Evolutionary conservation across 2,888 invertebrate genomes (phyloP).

Genomic region (Atrina japonica): DNA sequence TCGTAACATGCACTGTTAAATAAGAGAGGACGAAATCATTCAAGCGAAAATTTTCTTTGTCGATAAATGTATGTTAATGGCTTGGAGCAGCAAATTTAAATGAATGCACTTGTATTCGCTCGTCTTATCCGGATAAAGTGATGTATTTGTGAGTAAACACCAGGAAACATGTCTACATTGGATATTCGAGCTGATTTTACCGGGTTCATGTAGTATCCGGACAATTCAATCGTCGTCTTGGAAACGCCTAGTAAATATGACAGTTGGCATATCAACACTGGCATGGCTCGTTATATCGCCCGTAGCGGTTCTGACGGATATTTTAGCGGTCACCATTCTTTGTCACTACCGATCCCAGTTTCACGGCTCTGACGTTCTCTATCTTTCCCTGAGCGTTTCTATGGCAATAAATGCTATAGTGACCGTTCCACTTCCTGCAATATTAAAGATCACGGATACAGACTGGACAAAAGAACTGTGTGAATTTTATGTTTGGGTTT

Average conservation of each 20-base stretch:
- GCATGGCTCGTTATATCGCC: slow-evolving; percentile 67
- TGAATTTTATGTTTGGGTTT: slow-evolving; percentile 60
- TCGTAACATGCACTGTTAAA: no score
- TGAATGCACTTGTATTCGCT: no score
- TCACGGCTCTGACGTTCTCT: slow-evolving; percentile 69
- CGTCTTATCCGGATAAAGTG: no score
- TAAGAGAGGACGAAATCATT: no score
- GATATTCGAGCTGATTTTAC: no score
- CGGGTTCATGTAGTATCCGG: no score
- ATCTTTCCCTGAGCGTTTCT: slow-evolving; percentile 61
- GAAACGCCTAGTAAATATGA: slow-evolving; percentile 42
- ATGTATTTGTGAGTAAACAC: no score
- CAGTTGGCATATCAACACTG: slow-evolving; percentile 53
- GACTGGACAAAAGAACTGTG: slow-evolving; percentile 57
- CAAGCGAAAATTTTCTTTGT: no score
- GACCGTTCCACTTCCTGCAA: slow-evolving; percentile 62
- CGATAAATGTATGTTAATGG: no score
- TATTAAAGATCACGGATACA: slow-evolving; percentile 47
- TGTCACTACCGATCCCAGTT: slow-evolving; percentile 65
- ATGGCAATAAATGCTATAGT: slow-evolving; percentile 62
- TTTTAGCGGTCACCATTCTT: slow-evolving; percentile 59
- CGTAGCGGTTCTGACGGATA: slow-evolving; percentile 62
- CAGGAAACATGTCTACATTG: no score
- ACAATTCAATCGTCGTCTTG: no score
- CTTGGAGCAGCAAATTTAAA: no score